Conservation (phyloP, 2,888 invertebrate species). For the Limnephilus rhombicus region DNA sequence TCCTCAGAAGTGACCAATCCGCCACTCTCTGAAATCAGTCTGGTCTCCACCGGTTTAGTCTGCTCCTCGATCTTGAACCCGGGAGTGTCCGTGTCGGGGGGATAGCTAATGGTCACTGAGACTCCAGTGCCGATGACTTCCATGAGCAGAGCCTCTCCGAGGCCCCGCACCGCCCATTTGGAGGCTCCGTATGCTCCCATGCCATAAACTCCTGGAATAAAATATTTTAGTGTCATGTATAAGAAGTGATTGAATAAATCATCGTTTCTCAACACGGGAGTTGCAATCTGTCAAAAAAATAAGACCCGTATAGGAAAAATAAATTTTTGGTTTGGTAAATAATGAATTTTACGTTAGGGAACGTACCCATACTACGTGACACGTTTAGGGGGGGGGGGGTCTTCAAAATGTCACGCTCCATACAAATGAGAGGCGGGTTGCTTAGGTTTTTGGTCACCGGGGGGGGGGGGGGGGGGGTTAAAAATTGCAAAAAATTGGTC, state of each 20-base stretch:
- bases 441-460: too few species aligned
- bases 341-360: too few species aligned
- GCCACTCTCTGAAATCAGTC: slow-evolving; percentile 88
- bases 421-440: too few species aligned
- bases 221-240: neutral
- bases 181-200: slow-evolving; percentile 94
- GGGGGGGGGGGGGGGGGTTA: too few species aligned
- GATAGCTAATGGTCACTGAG: slow-evolving; percentile 90
- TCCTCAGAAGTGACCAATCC: slow-evolving; percentile 87
- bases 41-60: slow-evolving; percentile 92
- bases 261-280: neutral
- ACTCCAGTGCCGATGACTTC: slow-evolving; percentile 92
- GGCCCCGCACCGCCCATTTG: slow-evolving; percentile 96
- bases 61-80: slow-evolving; percentile 93
- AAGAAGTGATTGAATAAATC: neutral
- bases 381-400: too few species aligned
- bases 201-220: slow-evolving; percentile 88
- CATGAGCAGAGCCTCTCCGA: slow-evolving; percentile 97
- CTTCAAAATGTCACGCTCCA: too few species aligned
- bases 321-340: too few species aligned
- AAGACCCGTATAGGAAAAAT: too few species aligned
- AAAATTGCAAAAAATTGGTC: too few species aligned
- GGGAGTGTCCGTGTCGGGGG: slow-evolving; percentile 98
- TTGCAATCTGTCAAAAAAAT: too few species aligned
- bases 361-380: too few species aligned